phyloP scores from a whole-genome alignment of 2,888 invertebrate species.

The Pseudococcus jackbeardsleyi region DNA sequence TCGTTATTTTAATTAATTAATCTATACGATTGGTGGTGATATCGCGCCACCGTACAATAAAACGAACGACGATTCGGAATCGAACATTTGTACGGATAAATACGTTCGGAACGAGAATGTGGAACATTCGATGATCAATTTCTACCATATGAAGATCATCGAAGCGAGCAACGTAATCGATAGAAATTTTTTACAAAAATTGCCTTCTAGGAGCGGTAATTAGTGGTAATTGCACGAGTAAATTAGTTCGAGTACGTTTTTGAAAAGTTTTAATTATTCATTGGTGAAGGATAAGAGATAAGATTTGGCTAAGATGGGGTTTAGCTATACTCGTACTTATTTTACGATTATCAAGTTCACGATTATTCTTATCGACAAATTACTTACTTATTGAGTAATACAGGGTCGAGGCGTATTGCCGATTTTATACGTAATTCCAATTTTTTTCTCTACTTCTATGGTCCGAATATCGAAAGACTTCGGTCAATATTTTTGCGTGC shows the following conservation, averaged over 20 bases:
- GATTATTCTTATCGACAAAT: slow-evolving; percentile 11
- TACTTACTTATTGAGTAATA: slow-evolving; percentile 42
- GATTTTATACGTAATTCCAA: not conserved
- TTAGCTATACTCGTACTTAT: not conserved
- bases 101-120: slow-evolving; percentile 67
- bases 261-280: slow-evolving; percentile 8
- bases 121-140: not conserved
- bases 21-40: not conserved
- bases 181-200: not conserved
- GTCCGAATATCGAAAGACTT: not conserved
- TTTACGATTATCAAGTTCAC: slow-evolving; percentile 43
- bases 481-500: not conserved
- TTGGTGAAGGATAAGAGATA: slow-evolving; percentile 20
- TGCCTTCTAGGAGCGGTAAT: not conserved
- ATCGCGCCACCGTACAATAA: slow-evolving; percentile 18
- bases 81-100: not conserved
- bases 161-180: not conserved
- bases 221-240: slow-evolving; percentile 26
- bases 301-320: not conserved
- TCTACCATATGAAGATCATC: not conserved
- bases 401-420: not conserved
- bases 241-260: slow-evolving; percentile 35
- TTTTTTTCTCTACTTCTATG: not conserved
- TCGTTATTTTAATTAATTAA: slow-evolving; percentile 30
- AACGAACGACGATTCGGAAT: not conserved